These are phyloP conservation scores for Trichacis sp. DNA, from an alignment of 2,888 invertebrate genomes.

Conservation along the genomic window DNA sequence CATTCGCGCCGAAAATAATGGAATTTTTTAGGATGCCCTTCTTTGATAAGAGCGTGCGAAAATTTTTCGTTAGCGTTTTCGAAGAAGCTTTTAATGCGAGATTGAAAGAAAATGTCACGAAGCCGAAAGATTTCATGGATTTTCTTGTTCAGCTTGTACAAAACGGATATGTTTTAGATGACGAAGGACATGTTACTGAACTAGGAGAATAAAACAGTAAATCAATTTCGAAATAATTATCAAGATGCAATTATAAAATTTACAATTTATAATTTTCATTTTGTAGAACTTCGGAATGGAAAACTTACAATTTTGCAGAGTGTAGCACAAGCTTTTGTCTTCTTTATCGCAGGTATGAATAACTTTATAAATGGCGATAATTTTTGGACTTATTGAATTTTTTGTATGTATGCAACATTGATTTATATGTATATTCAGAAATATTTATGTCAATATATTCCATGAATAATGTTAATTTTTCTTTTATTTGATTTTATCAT, in stretches of 20 bases:
- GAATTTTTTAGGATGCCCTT: slow-evolving; percentile 51
- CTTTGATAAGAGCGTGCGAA: slow-evolving; percentile 44
- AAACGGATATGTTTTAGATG: slow-evolving; percentile 48
- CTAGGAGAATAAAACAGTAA: too few species aligned
- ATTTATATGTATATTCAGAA: too few species aligned
- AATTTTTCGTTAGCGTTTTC: slow-evolving; percentile 63
- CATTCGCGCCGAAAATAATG: slow-evolving; percentile 53
- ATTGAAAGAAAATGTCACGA: slow-evolving; percentile 43
- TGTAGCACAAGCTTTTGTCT: too few species aligned
- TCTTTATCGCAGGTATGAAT: too few species aligned
- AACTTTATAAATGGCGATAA: not conserved
- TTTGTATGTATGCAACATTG: not conserved
- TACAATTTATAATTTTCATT: too few species aligned
- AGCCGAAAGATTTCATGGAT: slow-evolving; percentile 64
- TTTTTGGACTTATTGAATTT: not conserved
- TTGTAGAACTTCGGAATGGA: too few species aligned
- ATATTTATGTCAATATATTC: too few species aligned
- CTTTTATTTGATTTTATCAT: too few species aligned
- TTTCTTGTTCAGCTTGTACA: slow-evolving; percentile 63
- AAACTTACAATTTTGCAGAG: too few species aligned
- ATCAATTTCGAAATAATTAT: too few species aligned
- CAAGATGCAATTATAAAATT: too few species aligned
- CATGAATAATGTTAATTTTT: too few species aligned
- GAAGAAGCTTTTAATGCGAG: slow-evolving; percentile 60
- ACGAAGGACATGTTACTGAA: slow-evolving; percentile 35